These are phyloP conservation scores for Tonatia bakeri DNA, from an alignment of 2,113 vertebrate genomes.

Conservation along the genomic window DNA sequence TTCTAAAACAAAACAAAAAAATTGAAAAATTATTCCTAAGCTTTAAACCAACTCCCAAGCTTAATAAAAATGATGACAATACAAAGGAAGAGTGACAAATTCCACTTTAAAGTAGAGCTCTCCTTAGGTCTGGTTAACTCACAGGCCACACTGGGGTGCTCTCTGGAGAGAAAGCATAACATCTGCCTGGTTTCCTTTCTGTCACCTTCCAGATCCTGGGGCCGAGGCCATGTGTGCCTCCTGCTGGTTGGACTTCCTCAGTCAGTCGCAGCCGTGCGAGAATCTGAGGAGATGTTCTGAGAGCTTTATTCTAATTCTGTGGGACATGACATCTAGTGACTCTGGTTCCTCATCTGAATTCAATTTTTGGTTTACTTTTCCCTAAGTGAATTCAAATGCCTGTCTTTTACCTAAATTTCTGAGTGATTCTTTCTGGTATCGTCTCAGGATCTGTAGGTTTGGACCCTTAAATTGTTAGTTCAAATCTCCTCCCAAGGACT, in stretches of 20 bases:
- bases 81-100: background rate
- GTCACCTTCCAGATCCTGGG: background rate
- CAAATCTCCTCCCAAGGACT: background rate
- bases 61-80: background rate
- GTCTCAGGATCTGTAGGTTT: background rate
- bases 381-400: background rate
- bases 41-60: background rate
- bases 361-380: background rate
- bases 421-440: background rate
- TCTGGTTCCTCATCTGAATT: background rate
- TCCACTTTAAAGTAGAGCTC: background rate
- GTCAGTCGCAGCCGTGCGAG: background rate
- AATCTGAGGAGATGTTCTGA: background rate
- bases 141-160: rapidly evolving
- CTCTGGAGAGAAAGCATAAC: background rate
- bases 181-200: background rate
- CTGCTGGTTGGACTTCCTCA: background rate
- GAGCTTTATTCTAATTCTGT: background rate
- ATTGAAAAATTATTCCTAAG: background rate
- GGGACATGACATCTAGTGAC: background rate
- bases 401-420: background rate
- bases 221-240: background rate
- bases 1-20: background rate
- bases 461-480: background rate
- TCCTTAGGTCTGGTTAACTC: background rate